Base-by-base conservation (phyloP, 1,140 invertebrate species). In the Macrotrachela quadricornifera region DNA sequence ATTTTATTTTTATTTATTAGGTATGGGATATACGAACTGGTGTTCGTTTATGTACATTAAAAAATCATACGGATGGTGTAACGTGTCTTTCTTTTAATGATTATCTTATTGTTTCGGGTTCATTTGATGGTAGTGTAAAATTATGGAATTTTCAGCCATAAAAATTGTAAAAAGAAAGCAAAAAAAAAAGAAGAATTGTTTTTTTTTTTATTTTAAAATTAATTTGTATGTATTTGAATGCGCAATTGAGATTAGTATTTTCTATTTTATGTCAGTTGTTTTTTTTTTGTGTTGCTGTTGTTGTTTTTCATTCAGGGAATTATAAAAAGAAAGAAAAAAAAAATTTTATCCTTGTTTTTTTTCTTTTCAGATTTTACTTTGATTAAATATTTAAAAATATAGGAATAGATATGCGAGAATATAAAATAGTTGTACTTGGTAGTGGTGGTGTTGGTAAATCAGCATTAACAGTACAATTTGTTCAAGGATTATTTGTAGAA, bases 401-500 rank as follows among this genome's bases (percentile, higher is more conserved):
- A 30, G 3, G 3, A 30, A 30, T 16, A 39, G n/a, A 44, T 40
- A 95, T 96, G 90, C 81, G 88, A 72, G 90, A 96, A 78, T 94
- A 94, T 76, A 96, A 96, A 76, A 88, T 96, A 72, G 91, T 96
- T 54, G 90, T 96, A 56, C 75, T 96, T 68, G 92, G 91, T 61
- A 88, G 83, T 71, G 91, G 91, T 67, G 91, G 92, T 74, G 92
- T 95, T 60, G 88, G 88, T 61, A 95, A 94, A 76, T 42, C 40
- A 42, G 46, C 47, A 16, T 36, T 49, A 65, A 95, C 90, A 62
- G 87, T 95, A 59, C 90, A 95, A 72, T 94, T 96, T 74, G 88
- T 91, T 13, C 86, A 92, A 73, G 87, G 87, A 60, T 91, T 91
- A 67, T 97, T 99, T 75, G 92, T 97, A 62, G 90, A 97, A 74